Conservation (phyloP, 1,140 invertebrate species). For the Drosophila willistoni region DNA sequence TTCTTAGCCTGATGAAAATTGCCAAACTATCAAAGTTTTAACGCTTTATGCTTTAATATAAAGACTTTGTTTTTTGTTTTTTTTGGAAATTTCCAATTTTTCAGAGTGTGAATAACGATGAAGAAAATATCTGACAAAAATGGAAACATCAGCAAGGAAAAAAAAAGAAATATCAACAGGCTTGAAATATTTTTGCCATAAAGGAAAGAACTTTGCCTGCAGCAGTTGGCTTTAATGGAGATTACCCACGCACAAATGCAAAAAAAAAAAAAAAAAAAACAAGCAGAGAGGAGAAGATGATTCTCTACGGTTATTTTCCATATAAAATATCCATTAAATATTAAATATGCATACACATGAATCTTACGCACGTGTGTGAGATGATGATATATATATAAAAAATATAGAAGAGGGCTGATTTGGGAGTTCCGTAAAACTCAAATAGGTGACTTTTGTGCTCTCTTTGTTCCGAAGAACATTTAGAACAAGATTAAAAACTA, state of each 20-base stretch:
- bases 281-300: slow-evolving; percentile 28
- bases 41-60: neutral
- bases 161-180: slow-evolving; percentile 19
- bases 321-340: slow-evolving; percentile 56
- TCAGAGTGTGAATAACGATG: slow-evolving; percentile 11
- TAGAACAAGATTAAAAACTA: too few species aligned
- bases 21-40: neutral
- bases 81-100: slow-evolving; percentile 6
- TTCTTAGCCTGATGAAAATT: too few species aligned
- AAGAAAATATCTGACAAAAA: slow-evolving; percentile 11
- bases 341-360: slow-evolving; percentile 55
- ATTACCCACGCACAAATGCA: slow-evolving; percentile 43
- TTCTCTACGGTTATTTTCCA: slow-evolving; percentile 13
- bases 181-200: slow-evolving; percentile 13
- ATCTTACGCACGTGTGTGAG: slow-evolving; percentile 15
- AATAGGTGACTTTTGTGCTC: too few species aligned
- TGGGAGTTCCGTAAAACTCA: neutral
- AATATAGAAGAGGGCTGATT: neutral
- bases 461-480: too few species aligned
- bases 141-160: neutral
- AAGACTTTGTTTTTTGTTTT: neutral
- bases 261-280: neutral
- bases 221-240: slow-evolving; percentile 35
- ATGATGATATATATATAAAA: slow-evolving; percentile 31
- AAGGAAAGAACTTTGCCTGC: slow-evolving; percentile 16